Percentiles rank a stretch among this genome's conserved stretches.
These are phyloP conservation scores for Dendropsophus ebraccatus DNA, from an alignment of 2,113 vertebrate genomes.

Conservation along the genomic window DNA sequence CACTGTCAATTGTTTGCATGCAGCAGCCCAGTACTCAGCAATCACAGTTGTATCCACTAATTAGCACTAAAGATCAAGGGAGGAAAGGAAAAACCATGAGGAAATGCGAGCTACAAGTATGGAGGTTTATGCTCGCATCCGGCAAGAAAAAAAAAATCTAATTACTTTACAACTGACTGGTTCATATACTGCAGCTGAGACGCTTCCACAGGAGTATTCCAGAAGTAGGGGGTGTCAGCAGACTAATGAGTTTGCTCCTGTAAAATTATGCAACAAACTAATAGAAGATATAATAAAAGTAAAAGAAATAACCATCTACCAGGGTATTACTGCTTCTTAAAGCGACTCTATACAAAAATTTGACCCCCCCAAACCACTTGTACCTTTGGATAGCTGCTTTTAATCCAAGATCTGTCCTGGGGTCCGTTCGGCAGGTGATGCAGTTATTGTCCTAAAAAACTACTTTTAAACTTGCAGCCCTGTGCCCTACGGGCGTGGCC, in stretches of 20 bases:
- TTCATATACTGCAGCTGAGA: conserved; percentile 6
- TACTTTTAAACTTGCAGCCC: no score
- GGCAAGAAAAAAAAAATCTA: background rate
- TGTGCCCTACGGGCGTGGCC: no score
- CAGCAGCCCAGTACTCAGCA: background rate
- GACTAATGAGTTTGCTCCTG: conserved; percentile 1
- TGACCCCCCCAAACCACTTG: no score
- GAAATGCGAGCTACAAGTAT: background rate
- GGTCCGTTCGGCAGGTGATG: no score
- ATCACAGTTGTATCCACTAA: background rate
- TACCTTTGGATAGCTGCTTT: no score
- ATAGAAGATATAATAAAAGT: background rate
- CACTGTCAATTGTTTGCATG: background rate
- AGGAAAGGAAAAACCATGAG: background rate
- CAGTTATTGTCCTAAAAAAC: no score
- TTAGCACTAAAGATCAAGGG: conserved; percentile 9
- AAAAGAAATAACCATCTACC: background rate
- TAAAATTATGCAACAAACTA: background rate
- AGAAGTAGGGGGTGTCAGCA: background rate
- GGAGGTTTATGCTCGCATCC: background rate
- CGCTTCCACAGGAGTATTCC: background rate
- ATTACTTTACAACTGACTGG: background rate
- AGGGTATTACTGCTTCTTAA: background rate
- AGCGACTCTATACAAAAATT: no score
- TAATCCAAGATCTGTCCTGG: no score